Evolutionary conservation across 2,797 vertebrate genomes (phyloP), one percentile per base, ranked within the genome.

Genomic region (Oryzias dopingdopingensis): DNA sequence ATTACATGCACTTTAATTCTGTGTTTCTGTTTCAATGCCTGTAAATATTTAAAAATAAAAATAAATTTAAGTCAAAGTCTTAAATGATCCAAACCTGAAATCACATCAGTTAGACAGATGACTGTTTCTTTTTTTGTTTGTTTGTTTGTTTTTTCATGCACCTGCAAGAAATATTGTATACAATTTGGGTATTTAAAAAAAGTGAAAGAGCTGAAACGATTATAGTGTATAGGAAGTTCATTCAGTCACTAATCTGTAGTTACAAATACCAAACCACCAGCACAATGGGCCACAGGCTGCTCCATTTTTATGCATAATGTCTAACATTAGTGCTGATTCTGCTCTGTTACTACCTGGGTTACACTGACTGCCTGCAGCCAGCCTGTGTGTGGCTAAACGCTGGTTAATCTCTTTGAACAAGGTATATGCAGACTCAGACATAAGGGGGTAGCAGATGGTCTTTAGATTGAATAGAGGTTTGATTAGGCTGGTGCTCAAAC

Each of bases 301-400:
- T 79, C 29, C 57, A 47, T 69, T 64, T 73, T 54, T 70, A 42
- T 68, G 62, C 67, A 49, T 46, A 54, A 65, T 54, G 57, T 60
- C 59, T 49, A 49, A 66, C 56, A 72, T 67, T 51, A 50, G 42
- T 67, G 56, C 49, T 32, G 59, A 64, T 52, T 64, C 49, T 56
- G 24, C 29, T 7, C 0, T 24, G 52, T 72, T 57, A 72, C 57
- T 58, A 37, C 65, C 43, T 49, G 43, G 62, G 64, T 18, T 2
- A 44, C 67, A 50, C 41, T 48, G 49, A 66, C 64, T 47, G 17
- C 20, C 42, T 49, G 42, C 2, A 1, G 17, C 42, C 58, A 20
- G 66, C 49, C 43, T 53, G 49, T 15, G 10, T 14, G 63, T 41
- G 17, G 59, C 52, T 72, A 61, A 55, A 73, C 58, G 58, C 24